phyloP scores from a whole-genome alignment of 2,113 vertebrate genomes.

The Tragelaphus buxtoni region DNA sequence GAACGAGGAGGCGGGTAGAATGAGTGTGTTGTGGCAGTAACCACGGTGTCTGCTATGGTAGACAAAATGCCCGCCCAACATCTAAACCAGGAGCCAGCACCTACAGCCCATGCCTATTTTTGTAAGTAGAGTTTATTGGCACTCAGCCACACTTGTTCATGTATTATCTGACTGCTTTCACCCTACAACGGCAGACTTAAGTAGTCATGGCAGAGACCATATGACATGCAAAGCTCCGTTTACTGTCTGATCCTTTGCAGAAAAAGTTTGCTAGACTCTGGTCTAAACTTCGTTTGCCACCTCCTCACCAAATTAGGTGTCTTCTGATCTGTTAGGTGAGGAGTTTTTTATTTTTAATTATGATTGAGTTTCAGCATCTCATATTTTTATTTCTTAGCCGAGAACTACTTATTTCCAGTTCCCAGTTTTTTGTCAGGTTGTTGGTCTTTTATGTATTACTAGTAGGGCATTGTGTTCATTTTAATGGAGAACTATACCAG shows the following conservation, averaged over 20 bases:
- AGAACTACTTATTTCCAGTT: neutral
- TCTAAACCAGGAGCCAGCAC: neutral
- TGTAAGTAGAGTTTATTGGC: neutral
- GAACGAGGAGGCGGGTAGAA: neutral
- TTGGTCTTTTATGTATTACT: neutral
- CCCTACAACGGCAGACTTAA: neutral
- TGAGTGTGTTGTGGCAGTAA: neutral
- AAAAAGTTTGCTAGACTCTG: neutral
- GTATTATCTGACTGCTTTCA: neutral
- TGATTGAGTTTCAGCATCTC: conserved; percentile 13
- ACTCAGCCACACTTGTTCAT: neutral
- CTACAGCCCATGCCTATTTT: neutral
- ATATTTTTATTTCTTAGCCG: neutral
- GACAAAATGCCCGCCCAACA: neutral
- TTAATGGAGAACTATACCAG: neutral
- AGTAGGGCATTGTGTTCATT: neutral
- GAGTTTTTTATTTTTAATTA: conserved; percentile 33
- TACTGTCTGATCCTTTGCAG: neutral
- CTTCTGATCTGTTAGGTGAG: neutral
- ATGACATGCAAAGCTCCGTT: neutral
- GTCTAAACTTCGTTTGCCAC: neutral
- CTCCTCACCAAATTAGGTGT: neutral
- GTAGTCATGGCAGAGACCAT: neutral
- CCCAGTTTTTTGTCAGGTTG: neutral
- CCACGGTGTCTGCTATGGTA: neutral